These are phyloP conservation scores for Ictalurus furcatus DNA, from an alignment of 2,113 vertebrate genomes.

Conservation along the genomic window DNA sequence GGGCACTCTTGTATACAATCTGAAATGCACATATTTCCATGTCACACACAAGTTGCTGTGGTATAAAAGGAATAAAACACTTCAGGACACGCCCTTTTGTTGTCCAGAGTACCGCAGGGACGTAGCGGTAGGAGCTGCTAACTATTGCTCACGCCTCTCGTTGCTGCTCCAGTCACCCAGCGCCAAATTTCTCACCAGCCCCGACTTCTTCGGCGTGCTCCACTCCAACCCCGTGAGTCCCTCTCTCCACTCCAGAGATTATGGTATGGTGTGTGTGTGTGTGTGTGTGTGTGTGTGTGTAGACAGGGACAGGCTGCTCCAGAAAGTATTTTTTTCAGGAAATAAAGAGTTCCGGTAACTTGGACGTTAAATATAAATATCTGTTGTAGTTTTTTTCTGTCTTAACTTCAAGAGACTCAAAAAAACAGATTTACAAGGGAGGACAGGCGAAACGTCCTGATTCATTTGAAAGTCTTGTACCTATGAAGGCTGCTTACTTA, in stretches of 20 bases:
- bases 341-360: too few relatives aligned
- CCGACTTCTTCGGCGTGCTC: conserved; percentile 97
- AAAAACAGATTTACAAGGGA: too few relatives aligned
- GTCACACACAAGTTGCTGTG: not conserved
- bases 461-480: not conserved
- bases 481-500: not conserved
- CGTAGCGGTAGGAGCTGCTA: conserved; percentile 78
- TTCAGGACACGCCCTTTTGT: conserved; percentile 8
- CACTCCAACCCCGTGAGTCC: conserved; percentile 95
- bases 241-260: not conserved
- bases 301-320: too few relatives aligned
- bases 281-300: too few relatives aligned
- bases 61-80: not conserved
- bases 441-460: not conserved
- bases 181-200: conserved; percentile 96
- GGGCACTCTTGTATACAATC: not conserved
- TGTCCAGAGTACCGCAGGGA: conserved; percentile 87
- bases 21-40: not conserved
- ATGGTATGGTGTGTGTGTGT: too few relatives aligned
- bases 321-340: too few relatives aligned
- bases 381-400: too few relatives aligned
- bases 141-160: conserved; percentile 86
- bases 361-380: too few relatives aligned
- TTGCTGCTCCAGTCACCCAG: conserved; percentile 91
- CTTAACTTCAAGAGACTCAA: too few relatives aligned